Conservation (phyloP, 1,140 invertebrate genomes). For the Limonius californicus region DNA sequence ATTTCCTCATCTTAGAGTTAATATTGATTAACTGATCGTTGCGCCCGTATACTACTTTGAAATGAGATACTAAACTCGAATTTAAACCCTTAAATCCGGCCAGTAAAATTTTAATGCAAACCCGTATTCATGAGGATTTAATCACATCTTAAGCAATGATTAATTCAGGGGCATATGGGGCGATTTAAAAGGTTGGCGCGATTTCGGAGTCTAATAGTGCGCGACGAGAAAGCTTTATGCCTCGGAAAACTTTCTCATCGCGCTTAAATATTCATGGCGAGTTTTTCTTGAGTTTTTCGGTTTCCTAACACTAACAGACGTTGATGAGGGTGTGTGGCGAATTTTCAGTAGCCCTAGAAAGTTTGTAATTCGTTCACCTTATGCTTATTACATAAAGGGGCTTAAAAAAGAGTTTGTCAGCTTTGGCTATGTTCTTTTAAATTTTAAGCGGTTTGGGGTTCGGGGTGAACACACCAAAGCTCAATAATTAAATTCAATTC, state of each 20-base stretch:
- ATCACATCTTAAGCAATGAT: conserved; percentile 22
- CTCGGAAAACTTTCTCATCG: conserved; percentile 23
- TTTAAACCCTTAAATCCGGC: conserved; percentile 17
- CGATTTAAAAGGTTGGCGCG: conserved; percentile 15
- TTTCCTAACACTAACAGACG: conserved; percentile 11
- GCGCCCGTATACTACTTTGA: no score
- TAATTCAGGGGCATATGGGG: conserved; percentile 25
- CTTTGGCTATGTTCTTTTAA: no score
- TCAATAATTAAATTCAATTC: no score
- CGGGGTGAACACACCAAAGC: no score
- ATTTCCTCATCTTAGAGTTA: no score
- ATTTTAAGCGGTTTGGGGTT: no score
- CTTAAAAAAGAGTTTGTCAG: no score
- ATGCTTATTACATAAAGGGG: no score
- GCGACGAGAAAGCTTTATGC: conserved; percentile 18
- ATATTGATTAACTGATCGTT: no score
- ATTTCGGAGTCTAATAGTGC: conserved; percentile 13
- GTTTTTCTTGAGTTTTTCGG: conserved; percentile 22
- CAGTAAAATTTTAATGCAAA: conserved; percentile 16
- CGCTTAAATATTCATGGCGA: conserved; percentile 19
- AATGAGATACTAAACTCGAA: not conserved
- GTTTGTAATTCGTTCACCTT: not conserved
- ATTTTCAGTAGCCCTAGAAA: not conserved
- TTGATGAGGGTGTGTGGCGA: conserved; percentile 19
- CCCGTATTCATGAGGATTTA: conserved; percentile 18